These are phyloP conservation scores for Oceanodroma tethys DNA, from an alignment of 2,113 vertebrate species.

Conservation along the genomic window DNA sequence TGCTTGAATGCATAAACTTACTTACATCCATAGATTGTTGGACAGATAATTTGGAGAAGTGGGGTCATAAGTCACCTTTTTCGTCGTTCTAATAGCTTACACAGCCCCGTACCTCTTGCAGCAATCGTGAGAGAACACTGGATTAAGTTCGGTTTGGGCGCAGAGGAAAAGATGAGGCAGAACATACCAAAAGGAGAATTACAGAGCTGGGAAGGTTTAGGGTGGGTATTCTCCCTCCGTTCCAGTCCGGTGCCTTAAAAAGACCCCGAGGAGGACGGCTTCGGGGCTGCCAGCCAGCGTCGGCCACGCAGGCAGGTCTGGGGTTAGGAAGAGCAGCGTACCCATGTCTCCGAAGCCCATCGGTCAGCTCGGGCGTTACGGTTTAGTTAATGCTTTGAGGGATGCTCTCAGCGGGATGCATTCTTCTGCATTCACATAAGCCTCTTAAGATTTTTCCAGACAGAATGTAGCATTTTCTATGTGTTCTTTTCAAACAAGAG, in stretches of 20 bases:
- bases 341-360: not conserved
- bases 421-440: fast-evolving
- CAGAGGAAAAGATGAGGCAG: not conserved
- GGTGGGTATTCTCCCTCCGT: not conserved
- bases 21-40: not conserved
- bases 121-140: fast-evolving
- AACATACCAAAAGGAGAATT: not conserved
- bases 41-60: not conserved
- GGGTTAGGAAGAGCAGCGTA: not conserved
- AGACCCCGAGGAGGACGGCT: not conserved
- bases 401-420: fast-evolving
- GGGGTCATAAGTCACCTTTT: not conserved
- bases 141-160: not conserved
- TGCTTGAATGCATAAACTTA: not conserved
- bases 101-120: not conserved
- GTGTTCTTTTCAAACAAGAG: not conserved
- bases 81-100: not conserved
- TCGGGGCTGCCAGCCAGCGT: not conserved
- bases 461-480: fast-evolving
- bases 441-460: fast-evolving
- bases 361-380: fast-evolving
- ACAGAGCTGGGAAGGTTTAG: not conserved
- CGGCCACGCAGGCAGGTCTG: not conserved
- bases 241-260: not conserved
- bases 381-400: not conserved